Base-by-base conservation (phyloP, 2,888 invertebrate species). In the Megaustenia siamemsis region DNA sequence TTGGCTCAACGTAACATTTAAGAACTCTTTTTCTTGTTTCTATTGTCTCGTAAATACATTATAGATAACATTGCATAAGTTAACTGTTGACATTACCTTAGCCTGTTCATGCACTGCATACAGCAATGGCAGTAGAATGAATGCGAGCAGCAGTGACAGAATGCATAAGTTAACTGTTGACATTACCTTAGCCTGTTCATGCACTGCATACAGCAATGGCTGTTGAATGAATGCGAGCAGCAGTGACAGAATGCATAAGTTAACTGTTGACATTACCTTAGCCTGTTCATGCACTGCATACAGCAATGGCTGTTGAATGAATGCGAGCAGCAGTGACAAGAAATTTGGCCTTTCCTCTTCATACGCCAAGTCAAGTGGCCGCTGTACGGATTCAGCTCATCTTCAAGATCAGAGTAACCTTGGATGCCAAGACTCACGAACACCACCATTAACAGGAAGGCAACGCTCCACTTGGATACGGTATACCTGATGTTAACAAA, bases 291-390 rank as follows among this genome's bases (percentile, higher is more conserved):
- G 43, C 82, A 82, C 35, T 75, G 40, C 0, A 75, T 40, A 63
- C 82, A 82, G 32, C 82, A 82, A n/a, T 82, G 71, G 66, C 75
- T 82, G 53, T 82, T 82, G 49, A 82, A 82, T 4, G 82, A 82
- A 45, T 75, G 60, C 1, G 82, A 76, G 32, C 82, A 82, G n/a
- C 82, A 82, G 32, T 76, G 76, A 45, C 82, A 82, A 12, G 76
- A 40, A 18, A 76, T 63, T 18, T 75, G 66, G 28, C 28, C 21
- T 12, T 28, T 32, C 8, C 82, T 21, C 53, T 82, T 82, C n/a
- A 49, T 60, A 8, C 75, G 81, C 53, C 53, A 32, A 6, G 1
- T 66, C 10, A 28, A 3, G 6, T 43, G 38, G 24, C 43, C 71
- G 24, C 21, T 45, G 43, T 43, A 12, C 8, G 5, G 21, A 12